Percentiles rank a stretch among this genome's conserved stretches.
These are phyloP conservation scores for Ceyx margarethae DNA, from an alignment of 2,113 vertebrate genomes.

Conservation along the genomic window DNA sequence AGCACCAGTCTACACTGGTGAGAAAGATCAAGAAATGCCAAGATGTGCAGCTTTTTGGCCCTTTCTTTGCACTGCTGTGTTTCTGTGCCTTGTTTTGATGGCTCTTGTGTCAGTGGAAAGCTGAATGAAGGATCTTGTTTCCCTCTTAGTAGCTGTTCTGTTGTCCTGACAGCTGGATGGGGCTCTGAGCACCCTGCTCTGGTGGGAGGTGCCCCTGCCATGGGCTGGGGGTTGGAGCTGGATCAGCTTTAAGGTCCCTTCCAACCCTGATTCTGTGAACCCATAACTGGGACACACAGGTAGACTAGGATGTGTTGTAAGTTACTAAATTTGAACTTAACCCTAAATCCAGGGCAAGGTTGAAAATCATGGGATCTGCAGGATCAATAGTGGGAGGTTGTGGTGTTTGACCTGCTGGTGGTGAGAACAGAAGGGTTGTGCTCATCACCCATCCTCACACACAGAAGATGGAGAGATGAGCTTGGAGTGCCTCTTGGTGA, in stretches of 20 bases:
- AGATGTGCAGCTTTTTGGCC: neutral
- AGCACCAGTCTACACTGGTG: neutral
- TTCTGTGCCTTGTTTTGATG: neutral
- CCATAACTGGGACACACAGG: neutral
- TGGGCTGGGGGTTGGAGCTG: no score
- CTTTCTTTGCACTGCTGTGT: neutral
- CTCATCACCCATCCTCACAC: neutral
- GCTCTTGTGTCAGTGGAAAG: neutral
- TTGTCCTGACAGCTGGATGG: neutral
- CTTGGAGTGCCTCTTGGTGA: fast-evolving
- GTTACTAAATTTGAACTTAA: neutral
- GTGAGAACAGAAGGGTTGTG: neutral
- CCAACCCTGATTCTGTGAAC: no score
- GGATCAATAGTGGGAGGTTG: neutral
- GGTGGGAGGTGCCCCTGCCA: no score
- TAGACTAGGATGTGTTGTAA: neutral
- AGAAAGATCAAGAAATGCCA: neutral
- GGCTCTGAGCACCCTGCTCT: no score
- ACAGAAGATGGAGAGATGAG: neutral
- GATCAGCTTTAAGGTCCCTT: no score
- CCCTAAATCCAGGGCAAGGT: neutral
- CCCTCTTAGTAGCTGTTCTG: no score
- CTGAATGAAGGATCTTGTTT: neutral
- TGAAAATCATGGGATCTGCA: neutral
- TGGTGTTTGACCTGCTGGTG: neutral